A percentile compares a stretch with the other conserved stretches of the same genome.
phyloP scores from a whole-genome alignment of 2,888 invertebrate genomes.

The Mayetiola destructor region DNA sequence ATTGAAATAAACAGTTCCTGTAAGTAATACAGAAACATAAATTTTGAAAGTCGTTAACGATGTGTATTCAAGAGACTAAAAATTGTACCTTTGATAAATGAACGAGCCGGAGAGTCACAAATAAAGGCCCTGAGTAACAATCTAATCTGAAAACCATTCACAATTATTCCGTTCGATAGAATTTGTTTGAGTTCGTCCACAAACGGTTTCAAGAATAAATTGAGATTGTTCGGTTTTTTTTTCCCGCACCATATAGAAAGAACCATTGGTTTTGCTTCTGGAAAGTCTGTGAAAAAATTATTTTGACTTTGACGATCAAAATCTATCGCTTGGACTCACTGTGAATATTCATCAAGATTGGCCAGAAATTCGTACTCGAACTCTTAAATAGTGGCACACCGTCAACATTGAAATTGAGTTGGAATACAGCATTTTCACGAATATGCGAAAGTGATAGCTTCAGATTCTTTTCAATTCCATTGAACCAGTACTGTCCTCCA shows the following conservation, averaged over 20 bases:
- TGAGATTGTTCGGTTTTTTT: neutral
- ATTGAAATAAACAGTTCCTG: neutral
- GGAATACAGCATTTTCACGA: neutral
- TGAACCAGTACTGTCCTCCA: neutral
- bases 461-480: neutral
- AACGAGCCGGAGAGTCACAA: neutral
- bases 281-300: neutral
- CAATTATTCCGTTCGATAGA: neutral
- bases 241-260: too few relatives aligned
- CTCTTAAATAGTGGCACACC: neutral
- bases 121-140: neutral
- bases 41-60: neutral
- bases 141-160: neutral
- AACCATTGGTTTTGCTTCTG: neutral
- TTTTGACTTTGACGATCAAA: neutral
- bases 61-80: neutral
- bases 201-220: neutral
- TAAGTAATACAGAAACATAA: neutral
- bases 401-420: neutral
- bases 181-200: neutral
- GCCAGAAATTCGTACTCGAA: neutral
- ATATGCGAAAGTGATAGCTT: neutral
- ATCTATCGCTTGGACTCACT: neutral
- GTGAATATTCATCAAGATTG: neutral
- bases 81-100: neutral